Base-by-base conservation (phyloP, 2,797 vertebrate species). In the Steatocranus sp. region DNA sequence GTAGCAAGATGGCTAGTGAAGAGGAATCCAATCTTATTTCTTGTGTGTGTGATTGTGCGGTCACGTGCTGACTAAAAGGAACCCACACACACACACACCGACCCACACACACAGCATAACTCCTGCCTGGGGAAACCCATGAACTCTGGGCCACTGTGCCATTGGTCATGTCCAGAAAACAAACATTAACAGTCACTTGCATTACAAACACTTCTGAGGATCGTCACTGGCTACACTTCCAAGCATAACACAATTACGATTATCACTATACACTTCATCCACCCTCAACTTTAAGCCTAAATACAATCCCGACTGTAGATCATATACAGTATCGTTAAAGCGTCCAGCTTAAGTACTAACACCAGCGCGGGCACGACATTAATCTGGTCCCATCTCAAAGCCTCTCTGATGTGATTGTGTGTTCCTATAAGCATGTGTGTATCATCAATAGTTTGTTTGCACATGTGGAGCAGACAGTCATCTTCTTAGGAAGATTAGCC, bases 341-440 rank as follows among this genome's bases (percentile, higher is more conserved):
- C 43, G 11, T 5, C 30, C 18, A 34, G 84, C 78, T 27, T 43
- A 63, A 46, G 73, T 54, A 50, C 61, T 8, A 43, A 58, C 49
- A 48, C 25, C 38, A 43, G 58, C 9, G 17, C 50, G 56, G 81
- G 73, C 74, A 8, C 8, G 63, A 25, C 77, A 49, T 80, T 82
- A 88, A 84, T 87, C 85, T 81, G 76, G 63, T 87, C 80, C 82
- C 85, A 82, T 54, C 89, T 75, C 85, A 46, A 90, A 83, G 82
- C 76, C 63, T 76, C 78, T 75, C 23, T 75, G 82, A 63, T 78
- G 51, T 54, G 86, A 81, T 36, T 73, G 38, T 56, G 68, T 70
- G 75, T 85, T 36, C 58, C 58, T 38, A 32, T 20, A 74, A 51
- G 76, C 54, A 38, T 70, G 25, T 38, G 46, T 46, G 68, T 43